Evolutionary conservation across 1,140 invertebrate species (phyloP), one percentile per base, ranked within the genome.

Genomic region (Diploscapter pachys): DNA sequence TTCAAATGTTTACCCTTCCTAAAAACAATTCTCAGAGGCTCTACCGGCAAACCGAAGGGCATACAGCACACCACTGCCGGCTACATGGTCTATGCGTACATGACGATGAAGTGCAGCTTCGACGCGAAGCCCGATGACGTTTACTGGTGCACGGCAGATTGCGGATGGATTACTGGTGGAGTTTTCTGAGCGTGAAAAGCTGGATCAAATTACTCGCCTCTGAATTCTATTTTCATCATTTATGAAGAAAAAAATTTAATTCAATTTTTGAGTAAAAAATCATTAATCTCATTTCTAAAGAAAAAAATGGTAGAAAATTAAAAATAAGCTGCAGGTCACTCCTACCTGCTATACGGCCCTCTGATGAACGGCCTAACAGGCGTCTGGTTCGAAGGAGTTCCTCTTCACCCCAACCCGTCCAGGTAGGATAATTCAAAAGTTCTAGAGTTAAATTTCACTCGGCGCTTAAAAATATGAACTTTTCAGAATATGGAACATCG

Each of bases 91-190:
- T 97, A 96, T 84, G 91, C 86, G 4, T 85, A 86, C n/a, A 82
- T 83, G 2, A 88, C 88, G 3, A 87, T 86, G 76, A 77, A 78
- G 51, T 95, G 95, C 77, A 93, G 94, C 3, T 99, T 98, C 86
- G 94, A 98, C 86, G 94, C 95, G 86, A 91, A 93, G 79, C 50
- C 71, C 5, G 91, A 91, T 0, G 96, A 98, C 86, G 89, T 97
- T 65, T 98, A 93, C 87, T 98, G 93, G 92, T 98, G 96, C 83
- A 98, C 95, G n/a, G 96, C 96, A n/a, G 96, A 99, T 86, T 91
- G 98, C 71, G 81, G 95, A 66, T 98, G 95, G 95, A 97, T 98
- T 82, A 98, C 94, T 64, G 78, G 78, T 57, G 31, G 31, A 1
- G 31, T 31, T 31, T 9, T 48, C 31, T 31, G 31, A 31, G 31